Base-by-base conservation (phyloP, 2,888 invertebrate genomes). In the Tetramorium bicarinatum region DNA sequence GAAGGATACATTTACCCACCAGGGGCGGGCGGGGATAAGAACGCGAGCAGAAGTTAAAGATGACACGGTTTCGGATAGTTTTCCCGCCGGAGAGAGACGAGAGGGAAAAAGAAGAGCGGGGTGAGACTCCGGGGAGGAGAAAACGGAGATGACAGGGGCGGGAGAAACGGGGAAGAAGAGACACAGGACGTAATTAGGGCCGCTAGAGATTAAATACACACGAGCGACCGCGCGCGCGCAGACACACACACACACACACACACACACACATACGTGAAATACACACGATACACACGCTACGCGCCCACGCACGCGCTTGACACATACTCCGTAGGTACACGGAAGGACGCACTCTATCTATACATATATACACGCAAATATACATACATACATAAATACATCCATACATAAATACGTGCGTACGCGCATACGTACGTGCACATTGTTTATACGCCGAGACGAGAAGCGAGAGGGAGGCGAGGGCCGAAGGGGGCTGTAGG, bases 381-480 rank as follows among this genome's bases (percentile, higher is more conserved):
- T 67, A 66, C 66, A 66, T 66, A 66, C 49, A 69, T 29, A 49
- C 44, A 44, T 44, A 13, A 44, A 44, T 44, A 47, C 13, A 56
- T 15, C 29, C 71, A 59, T 49, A 74, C 59, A 80, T 41, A 49
- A 25, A 47, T 41, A 71, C 62, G 54, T 29, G 66, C 67, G 56
- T 75, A 74, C 52, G 84, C 67, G 76, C 83, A 81, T 74, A 82
- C 81, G 77, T 83, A 75, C 82, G 82, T 87, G 87, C 87, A 91
- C 89, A 90, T 83, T 86, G 86, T 91, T 91, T 85, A 87, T 89
- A 85, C 74, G 85, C 81, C 86, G 87, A 34, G 29, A 86, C 52
- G 49, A 82, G 54, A 59, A 69, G 79, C 9, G 54, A 49, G 72
- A 66, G 47, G 56, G 9, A 15, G 72, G 76, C 13, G 38, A 44